Conservation (phyloP, 1,140 invertebrate species). For the Eriosoma lanigerum region DNA sequence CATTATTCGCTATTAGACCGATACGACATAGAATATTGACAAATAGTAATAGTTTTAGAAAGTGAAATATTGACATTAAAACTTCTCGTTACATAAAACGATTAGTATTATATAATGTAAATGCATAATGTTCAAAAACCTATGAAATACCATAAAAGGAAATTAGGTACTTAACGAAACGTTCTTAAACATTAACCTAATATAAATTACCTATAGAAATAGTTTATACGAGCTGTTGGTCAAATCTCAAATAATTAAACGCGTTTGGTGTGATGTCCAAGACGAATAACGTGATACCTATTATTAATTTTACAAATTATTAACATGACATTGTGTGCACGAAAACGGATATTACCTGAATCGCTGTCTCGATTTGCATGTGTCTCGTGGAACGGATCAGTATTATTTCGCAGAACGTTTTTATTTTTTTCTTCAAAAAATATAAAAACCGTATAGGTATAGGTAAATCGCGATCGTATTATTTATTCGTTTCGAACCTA, state of each 20-base stretch:
- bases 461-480: too few relatives aligned
- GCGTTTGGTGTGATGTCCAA: too few relatives aligned
- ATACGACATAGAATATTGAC: background rate
- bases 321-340: too few relatives aligned
- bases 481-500: background rate
- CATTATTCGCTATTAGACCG: too few relatives aligned
- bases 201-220: too few relatives aligned
- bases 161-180: background rate
- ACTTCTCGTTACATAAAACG: conserved; percentile 36
- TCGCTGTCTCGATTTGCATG: background rate
- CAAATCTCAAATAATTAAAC: too few relatives aligned
- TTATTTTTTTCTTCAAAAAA: too few relatives aligned
- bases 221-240: too few relatives aligned
- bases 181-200: background rate
- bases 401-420: too few relatives aligned
- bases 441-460: background rate
- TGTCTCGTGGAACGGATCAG: background rate
- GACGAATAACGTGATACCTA: too few relatives aligned
- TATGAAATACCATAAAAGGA: background rate
- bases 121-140: background rate
- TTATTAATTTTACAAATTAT: too few relatives aligned
- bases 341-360: conserved; percentile 2
- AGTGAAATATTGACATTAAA: conserved; percentile 49
- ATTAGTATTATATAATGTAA: conserved; percentile 23
- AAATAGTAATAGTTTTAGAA: conserved; percentile 39